A percentile compares a stretch with the other conserved stretches of the same genome.
Conservation (phyloP, 53 echinoderm and acorn worm species). For the Apostichopus leukothele region DNA sequence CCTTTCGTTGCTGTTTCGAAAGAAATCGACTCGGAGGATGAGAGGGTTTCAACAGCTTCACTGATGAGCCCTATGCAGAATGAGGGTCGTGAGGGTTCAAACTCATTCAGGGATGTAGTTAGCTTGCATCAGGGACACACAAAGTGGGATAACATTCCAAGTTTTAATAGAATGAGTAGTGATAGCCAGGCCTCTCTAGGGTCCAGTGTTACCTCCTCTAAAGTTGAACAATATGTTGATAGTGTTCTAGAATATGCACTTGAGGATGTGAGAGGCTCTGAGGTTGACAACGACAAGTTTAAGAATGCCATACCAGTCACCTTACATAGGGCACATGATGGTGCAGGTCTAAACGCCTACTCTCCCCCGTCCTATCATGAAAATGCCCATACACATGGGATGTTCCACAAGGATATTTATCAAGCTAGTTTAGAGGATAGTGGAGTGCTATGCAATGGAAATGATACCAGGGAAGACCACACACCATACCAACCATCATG, state of each 20-base stretch:
- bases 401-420: no score
- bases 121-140: not conserved
- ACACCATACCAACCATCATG: not conserved
- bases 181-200: slow-evolving; percentile 3
- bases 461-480: not conserved
- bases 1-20: not conserved
- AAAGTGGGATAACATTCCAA: not conserved
- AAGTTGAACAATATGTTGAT: slow-evolving; percentile 25
- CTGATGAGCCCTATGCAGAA: not conserved
- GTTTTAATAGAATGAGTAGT: not conserved
- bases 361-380: no score
- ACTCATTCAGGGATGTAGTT: not conserved
- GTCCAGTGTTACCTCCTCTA: not conserved
- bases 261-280: slow-evolving; percentile 6
- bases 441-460: not conserved
- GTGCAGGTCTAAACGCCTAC: no score
- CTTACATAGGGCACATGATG: not conserved
- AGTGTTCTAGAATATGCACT: not conserved
- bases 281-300: not conserved
- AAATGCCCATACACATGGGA: no score
- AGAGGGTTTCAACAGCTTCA: not conserved
- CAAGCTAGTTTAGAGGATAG: not conserved
- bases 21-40: not conserved
- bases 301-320: not conserved
- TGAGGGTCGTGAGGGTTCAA: not conserved